These are phyloP conservation scores for Sciurus carolinensis DNA, from an alignment of 2,797 vertebrate genomes.

Conservation along the genomic window DNA sequence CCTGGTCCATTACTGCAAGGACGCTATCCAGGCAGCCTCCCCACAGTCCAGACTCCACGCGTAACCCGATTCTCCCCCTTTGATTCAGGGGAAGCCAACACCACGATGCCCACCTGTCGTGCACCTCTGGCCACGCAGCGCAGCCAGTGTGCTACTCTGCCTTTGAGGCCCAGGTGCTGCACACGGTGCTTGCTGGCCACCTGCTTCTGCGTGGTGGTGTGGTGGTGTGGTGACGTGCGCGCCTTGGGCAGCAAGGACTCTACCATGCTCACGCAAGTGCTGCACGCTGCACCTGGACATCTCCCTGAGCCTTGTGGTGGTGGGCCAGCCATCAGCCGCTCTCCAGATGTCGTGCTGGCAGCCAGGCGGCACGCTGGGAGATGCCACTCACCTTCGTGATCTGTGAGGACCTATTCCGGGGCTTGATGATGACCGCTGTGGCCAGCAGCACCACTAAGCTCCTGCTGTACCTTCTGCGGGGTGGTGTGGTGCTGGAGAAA, in stretches of 20 bases:
- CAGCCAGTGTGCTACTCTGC: constrained; percentile 92
- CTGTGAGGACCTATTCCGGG: constrained; percentile 92
- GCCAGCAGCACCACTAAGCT: constrained; percentile 93
- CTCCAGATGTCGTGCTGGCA: constrained; percentile 93
- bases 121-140: constrained; percentile 94
- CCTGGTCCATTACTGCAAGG: background rate
- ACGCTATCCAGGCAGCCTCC: background rate
- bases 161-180: constrained; percentile 95
- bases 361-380: constrained; percentile 90
- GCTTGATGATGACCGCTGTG: constrained; percentile 96
- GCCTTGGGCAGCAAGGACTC: constrained; percentile 96
- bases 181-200: constrained; percentile 88
- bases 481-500: constrained; percentile 93
- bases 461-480: constrained; percentile 96
- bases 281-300: constrained; percentile 92
- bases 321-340: constrained; percentile 95
- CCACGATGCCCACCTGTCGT: constrained; percentile 87
- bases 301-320: constrained; percentile 92
- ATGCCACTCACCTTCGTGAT: constrained; percentile 93
- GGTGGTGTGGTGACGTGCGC: constrained; percentile 90
- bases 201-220: constrained; percentile 91
- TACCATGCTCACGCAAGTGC: constrained; percentile 94
- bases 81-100: background rate
- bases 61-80: background rate
- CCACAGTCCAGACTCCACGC: background rate